A percentile compares a stretch with the other conserved stretches of the same genome.
These are phyloP conservation scores for Morinoia aosen DNA, from an alignment of 2,888 invertebrate species.

Conservation along the genomic window DNA sequence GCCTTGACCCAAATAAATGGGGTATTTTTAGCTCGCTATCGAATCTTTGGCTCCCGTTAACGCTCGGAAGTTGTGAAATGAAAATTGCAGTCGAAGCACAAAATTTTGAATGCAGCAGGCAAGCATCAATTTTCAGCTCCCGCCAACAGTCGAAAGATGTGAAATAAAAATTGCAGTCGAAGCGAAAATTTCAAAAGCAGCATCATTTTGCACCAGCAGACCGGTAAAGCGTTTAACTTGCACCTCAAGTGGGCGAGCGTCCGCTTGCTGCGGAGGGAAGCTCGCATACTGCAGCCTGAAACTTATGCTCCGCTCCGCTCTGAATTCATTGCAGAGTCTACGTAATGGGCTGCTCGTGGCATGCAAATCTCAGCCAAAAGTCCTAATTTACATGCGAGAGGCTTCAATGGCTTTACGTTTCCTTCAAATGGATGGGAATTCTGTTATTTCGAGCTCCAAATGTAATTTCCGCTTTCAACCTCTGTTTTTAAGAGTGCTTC, in stretches of 20 bases:
- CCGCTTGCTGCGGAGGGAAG: background rate
- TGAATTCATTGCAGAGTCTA: background rate
- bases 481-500: background rate
- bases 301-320: background rate
- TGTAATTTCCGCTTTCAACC: background rate
- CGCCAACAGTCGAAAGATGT: background rate
- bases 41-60: background rate
- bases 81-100: background rate
- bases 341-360: background rate
- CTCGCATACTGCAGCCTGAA: background rate
- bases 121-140: background rate
- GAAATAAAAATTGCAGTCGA: background rate
- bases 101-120: background rate
- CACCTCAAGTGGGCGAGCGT: background rate
- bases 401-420: background rate
- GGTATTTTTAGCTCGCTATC: background rate
- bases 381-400: background rate
- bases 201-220: background rate
- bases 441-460: background rate
- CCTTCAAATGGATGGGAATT: background rate
- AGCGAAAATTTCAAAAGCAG: background rate
- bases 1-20: background rate
- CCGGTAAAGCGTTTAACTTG: background rate
- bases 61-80: background rate
- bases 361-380: slow-evolving; percentile 19